Evolutionary conservation across 2,113 vertebrate genomes (phyloP).

Genomic region (Megaceryle maxima): DNA sequence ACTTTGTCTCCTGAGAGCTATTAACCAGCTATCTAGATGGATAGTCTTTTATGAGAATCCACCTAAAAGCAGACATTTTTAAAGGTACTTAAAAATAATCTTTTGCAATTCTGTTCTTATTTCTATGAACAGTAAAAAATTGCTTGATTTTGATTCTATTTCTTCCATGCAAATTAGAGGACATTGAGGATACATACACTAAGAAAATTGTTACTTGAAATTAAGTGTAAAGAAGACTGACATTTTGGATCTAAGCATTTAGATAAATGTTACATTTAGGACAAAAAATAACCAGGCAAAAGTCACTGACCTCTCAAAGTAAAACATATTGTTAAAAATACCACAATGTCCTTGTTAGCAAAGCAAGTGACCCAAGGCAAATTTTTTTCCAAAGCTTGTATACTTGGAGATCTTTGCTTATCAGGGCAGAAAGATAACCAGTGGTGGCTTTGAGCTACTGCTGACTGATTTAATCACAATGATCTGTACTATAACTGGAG

Average conservation of each 20-base stretch:
- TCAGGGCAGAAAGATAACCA: conserved; percentile 72
- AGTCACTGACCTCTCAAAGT: conserved; percentile 57
- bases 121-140: neutral
- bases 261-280: conserved; percentile 36
- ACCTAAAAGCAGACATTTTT: neutral
- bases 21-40: neutral
- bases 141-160: neutral
- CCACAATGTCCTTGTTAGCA: conserved; percentile 38
- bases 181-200: neutral
- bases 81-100: neutral
- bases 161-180: neutral
- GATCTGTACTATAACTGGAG: conserved; percentile 50
- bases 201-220: neutral
- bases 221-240: neutral
- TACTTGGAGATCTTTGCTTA: conserved; percentile 62
- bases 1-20: neutral
- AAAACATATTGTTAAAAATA: conserved; percentile 74
- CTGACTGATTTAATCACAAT: conserved; percentile 68
- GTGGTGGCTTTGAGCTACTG: conserved; percentile 72
- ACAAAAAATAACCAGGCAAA: conserved; percentile 29
- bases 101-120: neutral
- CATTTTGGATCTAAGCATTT: neutral
- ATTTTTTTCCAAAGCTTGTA: conserved; percentile 29
- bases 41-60: neutral
- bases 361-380: conserved; percentile 56